Base-by-base conservation (phyloP, 1,140 invertebrate genomes). In the Linepithema humile region DNA sequence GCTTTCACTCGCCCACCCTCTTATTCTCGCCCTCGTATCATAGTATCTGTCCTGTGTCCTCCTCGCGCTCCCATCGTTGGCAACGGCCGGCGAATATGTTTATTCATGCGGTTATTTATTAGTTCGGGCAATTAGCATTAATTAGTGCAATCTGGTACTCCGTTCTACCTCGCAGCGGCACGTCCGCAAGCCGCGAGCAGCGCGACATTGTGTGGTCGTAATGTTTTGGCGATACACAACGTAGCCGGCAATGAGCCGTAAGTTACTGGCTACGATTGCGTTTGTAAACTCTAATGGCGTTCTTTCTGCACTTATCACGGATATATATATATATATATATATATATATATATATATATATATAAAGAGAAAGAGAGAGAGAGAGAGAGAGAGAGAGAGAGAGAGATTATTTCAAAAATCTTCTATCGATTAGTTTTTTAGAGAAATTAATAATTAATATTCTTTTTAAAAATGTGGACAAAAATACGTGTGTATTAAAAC, bases 71-170 rank as follows among this genome's bases (percentile, higher is more conserved):
- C 32, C 59, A n/a, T 59, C 57, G 32, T 26, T 48, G 32, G 67
- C 75, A 59, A 83, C 48, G 75, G 73, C 35, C 85, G 85, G 83
- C 87, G 80, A 90, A 91, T 90, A 92, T 92, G 91, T 91, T 92
- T 91, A 91, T 91, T 92, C 91, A 89, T 90, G 88, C 83, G 78
- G 88, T 91, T 92, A 93, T 92, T 93, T 93, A 93, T 93, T 92
- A 92, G 90, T 88, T 90, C 83, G 83, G 69, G 91, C 89, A 93
- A 93, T 93, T 93, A 93, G 91, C 92, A 93, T 93, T 92, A 92
- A 93, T 93, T 93, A 93, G 90, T 87, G 85, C 90, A 93, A 93
- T 93, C 90, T 93, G 91, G 82, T 75, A 83, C 83, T 45, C 40
- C 48, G 75, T 50, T 64, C 86, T 70, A 57, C 48, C 38, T 59